Base-by-base conservation (phyloP, 1,140 invertebrate genomes). In the Akabosia matsudoensis region DNA sequence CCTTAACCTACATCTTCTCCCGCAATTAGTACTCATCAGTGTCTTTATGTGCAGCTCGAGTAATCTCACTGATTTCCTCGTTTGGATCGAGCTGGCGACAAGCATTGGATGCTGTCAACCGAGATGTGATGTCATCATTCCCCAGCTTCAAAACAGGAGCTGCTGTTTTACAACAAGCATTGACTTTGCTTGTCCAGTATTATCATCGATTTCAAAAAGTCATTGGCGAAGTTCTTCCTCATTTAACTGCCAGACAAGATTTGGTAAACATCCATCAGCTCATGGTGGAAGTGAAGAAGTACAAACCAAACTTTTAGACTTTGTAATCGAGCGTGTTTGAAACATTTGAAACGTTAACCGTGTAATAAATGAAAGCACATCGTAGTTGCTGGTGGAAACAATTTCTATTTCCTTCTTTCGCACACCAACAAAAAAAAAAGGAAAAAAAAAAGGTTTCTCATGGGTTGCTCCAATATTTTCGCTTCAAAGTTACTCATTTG, bases 221-320 rank as follows among this genome's bases (percentile, higher is more conserved):
- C 33, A 85, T 99, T n/a, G 91, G 92, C 1, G 78, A 79, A 16
- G 61, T 74, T 34, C 75, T 81, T 45, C 93, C 95, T 3, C 85
- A 86, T 78, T 82, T 87, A 76, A 92, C 93, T 83, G 91, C 92
- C 3, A 88, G 94, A 80, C 91, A 92, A 28, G 95, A 98, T 85
- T 88, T 99, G 26, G 95, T 97, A 0, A 99, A 98, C 84, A 97
- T 98, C 84, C 97, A 99, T 87, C 94, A 98, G 74, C 93, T 99
- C 75, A 99, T 98, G 94, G 95, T 98, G 1, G 97, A 99, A 88
- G 94, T 99, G 54, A 99, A 99, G 85, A 99, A 98, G 88, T 98
- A 98, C 86, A 99, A 94, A 89, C 96, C 90, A 81, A 94, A 78
- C 86, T 90, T 85, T 87, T 85, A 45, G 37, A n/a, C n/a, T n/a